Evolutionary conservation across 2,888 invertebrate genomes (phyloP).

Genomic region (Cerastis leucographa): DNA sequence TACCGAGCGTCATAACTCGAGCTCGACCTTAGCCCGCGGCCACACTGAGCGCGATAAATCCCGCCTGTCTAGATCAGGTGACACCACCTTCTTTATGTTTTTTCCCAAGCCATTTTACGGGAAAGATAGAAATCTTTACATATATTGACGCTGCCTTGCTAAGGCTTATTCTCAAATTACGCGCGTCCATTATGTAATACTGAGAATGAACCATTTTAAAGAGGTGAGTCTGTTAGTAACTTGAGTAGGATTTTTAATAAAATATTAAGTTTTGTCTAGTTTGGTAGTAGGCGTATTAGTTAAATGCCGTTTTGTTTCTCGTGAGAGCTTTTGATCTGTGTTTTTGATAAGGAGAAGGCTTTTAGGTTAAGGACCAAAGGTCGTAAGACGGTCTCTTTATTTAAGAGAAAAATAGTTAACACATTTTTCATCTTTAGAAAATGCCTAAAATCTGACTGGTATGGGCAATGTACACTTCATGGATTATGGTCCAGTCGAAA

Average conservation of each 20-base stretch:
- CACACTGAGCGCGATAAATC: constrained; percentile 89
- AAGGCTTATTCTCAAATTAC: constrained; percentile 89
- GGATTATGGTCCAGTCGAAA: not conserved
- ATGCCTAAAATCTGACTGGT: not conserved
- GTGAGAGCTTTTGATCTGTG: constrained; percentile 36
- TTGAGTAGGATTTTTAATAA: constrained; percentile 60
- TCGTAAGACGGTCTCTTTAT: not conserved
- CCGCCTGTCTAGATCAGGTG: constrained; percentile 89
- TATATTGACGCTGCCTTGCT: constrained; percentile 90
- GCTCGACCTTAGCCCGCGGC: constrained; percentile 88
- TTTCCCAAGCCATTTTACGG: constrained; percentile 91
- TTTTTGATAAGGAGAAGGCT: not conserved
- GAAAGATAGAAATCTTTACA: constrained; percentile 91
- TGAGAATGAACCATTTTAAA: constrained; percentile 83
- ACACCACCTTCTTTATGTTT: constrained; percentile 91
- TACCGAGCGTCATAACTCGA: constrained; percentile 86
- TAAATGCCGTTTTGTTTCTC: constrained; percentile 47
- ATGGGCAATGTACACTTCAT: not conserved
- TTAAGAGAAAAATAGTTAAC: not conserved
- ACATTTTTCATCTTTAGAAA: not conserved
- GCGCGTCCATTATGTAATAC: constrained; percentile 88
- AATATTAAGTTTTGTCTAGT: constrained; percentile 55
- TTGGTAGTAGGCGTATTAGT: constrained; percentile 57
- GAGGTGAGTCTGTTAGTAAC: constrained; percentile 67
- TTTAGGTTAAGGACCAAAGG: not conserved